Base-by-base conservation (phyloP, 2,797 vertebrate genomes). In the Agapornis canus region DNA sequence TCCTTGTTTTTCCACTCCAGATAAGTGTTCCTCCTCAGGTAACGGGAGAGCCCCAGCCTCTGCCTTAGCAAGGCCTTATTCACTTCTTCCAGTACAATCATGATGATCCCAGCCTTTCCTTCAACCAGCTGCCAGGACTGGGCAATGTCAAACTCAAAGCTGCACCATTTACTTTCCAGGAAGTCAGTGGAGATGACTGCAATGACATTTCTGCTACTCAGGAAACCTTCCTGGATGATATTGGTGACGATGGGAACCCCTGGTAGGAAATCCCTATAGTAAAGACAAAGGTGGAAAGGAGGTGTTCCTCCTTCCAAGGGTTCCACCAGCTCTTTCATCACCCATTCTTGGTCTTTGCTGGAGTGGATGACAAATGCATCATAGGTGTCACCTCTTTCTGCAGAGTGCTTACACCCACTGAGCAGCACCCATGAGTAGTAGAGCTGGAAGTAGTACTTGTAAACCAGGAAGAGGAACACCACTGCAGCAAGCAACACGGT, bases 301-400 rank as follows among this genome's bases (percentile, higher is more conserved):
- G 98, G 98, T 9, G 56, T 91, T 27, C 98, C 98, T 49, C 89
- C 96, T 95, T 98, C 98, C 78, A 98, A 90, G 43, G 98, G 98
- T 64, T 97, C 98, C 57, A 98, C 97, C 84, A 99, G 84, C 68
- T 98, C 97, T 56, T 97, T 97, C 14, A 91, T 97, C 69, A 99
- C 98, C 98, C 98, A 99, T 27, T 97, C 97, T 59, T 98, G 98
- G 86, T 99, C 98, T 61, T 98, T 96, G 88, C 98, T 98, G 18
- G 98, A 99, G 95, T 98, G 98, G 90, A 99, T 98, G 17, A 99
- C 98, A 94, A 99, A 99, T 1, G 98, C 98, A 25, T 98, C 98
- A 5, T 98, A 98, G 31, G 48, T 92, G 22, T 77, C 86, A 4
- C 97, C 97, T 3, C 96, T 95, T 83, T 94, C 88, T 20, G 90